Percentiles rank a stretch among this genome's conserved stretches.
phyloP scores from a whole-genome alignment of 92 coral and sea anemone genomes.

The Porites lobata region DNA sequence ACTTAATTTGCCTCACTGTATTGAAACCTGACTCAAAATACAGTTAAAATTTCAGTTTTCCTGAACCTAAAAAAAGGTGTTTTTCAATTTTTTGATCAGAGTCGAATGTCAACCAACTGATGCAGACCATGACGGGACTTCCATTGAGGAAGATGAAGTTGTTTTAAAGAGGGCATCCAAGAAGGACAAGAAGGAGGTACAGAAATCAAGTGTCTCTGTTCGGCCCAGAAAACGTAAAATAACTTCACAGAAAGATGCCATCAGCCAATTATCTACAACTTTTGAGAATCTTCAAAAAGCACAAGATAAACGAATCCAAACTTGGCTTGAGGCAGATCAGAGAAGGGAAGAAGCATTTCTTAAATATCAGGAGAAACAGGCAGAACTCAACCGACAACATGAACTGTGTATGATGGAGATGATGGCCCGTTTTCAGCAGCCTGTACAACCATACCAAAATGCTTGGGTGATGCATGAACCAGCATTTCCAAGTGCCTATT shows the following conservation, averaged over 20 bases:
- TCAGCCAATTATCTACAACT: conserved; percentile 61
- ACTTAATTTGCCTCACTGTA: conserved; percentile 11
- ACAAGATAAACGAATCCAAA: conserved; percentile 64
- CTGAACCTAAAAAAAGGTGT: not conserved
- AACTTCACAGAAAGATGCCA: conserved; percentile 57
- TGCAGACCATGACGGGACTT: conserved; percentile 3
- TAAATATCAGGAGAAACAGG: conserved; percentile 71
- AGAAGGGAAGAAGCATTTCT: conserved; percentile 62
- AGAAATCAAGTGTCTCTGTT: conserved; percentile 47
- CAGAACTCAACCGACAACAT: conserved; percentile 63
- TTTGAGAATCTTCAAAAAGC: conserved; percentile 60
- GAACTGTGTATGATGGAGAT: conserved; percentile 62
- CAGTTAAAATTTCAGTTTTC: conserved; percentile 11
- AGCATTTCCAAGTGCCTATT: conserved; percentile 40
- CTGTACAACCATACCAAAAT: conserved; percentile 57
- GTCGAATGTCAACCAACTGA: conserved; percentile 10
- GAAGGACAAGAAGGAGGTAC: conserved; percentile 5
- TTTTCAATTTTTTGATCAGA: not conserved
- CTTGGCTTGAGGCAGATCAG: conserved; percentile 56
- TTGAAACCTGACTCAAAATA: not conserved
- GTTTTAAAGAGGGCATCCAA: conserved; percentile 29
- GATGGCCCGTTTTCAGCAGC: conserved; percentile 54
- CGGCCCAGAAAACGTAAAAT: conserved; percentile 63
- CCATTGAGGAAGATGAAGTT: conserved; percentile 33
- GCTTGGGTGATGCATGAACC: conserved; percentile 40